Base-by-base conservation (phyloP, 2,797 vertebrate genomes). In the Glossophaga mutica region DNA sequence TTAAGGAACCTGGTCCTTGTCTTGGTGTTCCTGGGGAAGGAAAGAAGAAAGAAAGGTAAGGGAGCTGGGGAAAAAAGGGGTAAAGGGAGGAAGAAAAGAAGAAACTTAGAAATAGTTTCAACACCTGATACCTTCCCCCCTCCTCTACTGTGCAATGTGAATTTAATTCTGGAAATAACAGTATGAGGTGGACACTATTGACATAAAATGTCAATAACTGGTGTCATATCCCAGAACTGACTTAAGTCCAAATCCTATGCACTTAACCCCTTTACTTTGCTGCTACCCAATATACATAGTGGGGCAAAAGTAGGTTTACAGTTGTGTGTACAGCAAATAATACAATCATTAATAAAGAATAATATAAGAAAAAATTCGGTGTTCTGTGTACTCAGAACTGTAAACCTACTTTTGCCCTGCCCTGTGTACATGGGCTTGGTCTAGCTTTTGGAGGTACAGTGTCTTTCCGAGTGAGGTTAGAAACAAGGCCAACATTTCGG, bases 111-210 rank as follows among this genome's bases (percentile, higher is more conserved):
- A 85, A 73, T 4, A 16, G 19, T n/a, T 65, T 86, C 44, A 77
- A 26, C 2, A 22, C 9, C 34, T 67, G 67, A 71, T 12, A 29
- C 4, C 7, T 4, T 15, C 12, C 12, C 4, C 0, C 1, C n/a
- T 4, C 2, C 2, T 39, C 21, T 19, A 16, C 8, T 14, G 9
- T 22, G 68, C 9, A 3, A 12, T 46, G 7, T n/a, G 67, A 67
- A 85, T 37, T 74, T 74, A 39, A 55, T 62, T 91, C 59, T 57
- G 50, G 44, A 59, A 52, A 71, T 5, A 5, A 2, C 4, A 44
- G 11, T 15, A 4, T 19, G 29, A 32, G 19, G 5, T 18, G 2
- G 57, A 32, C 48, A 18, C 44, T 18, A 21, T 39, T 3, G 37
- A 39, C 21, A 15, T 42, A 22, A 15, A 55, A 57, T 39, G 22